phyloP scores from a whole-genome alignment of 2,797 vertebrate species.

The Gallinago nigripennis region DNA sequence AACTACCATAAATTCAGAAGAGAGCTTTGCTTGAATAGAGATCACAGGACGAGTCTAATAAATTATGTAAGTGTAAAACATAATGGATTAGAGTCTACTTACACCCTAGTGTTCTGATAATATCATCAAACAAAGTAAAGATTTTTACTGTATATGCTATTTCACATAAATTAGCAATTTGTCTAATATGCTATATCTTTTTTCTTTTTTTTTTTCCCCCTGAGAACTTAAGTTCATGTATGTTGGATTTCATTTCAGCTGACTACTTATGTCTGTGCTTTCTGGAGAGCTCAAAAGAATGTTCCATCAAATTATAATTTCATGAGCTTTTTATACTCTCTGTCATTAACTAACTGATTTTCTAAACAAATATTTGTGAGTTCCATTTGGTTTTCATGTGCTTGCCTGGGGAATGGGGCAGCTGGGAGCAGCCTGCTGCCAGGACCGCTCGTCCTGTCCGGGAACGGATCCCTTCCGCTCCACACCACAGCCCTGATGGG shows the following conservation, averaged over 20 bases:
- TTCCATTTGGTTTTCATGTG: not conserved
- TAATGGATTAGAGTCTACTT: not conserved
- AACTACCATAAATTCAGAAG: not conserved
- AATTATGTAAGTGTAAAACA: not conserved
- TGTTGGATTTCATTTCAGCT: not conserved
- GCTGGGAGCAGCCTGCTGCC: not conserved
- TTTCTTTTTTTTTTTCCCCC: not conserved
- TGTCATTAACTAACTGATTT: not conserved
- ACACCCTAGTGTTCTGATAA: not conserved
- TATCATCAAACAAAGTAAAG: not conserved
- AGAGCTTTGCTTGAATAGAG: not conserved
- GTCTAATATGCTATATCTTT: not conserved
- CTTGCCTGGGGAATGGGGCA: not conserved
- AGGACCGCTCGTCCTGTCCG: not conserved
- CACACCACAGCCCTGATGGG: fast-evolving
- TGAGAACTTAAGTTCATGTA: not conserved
- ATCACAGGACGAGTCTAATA: not conserved
- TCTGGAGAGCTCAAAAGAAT: not conserved
- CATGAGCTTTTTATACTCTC: not conserved
- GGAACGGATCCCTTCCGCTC: not conserved
- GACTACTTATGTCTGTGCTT: not conserved
- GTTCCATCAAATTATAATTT: not conserved
- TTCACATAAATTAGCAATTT: not conserved
- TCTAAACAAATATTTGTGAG: not conserved
- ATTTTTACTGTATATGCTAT: not conserved